A percentile compares a stretch with the other conserved stretches of the same genome.
phyloP scores from a whole-genome alignment of 2,888 invertebrate genomes.

The Drosophila buzzatii region DNA sequence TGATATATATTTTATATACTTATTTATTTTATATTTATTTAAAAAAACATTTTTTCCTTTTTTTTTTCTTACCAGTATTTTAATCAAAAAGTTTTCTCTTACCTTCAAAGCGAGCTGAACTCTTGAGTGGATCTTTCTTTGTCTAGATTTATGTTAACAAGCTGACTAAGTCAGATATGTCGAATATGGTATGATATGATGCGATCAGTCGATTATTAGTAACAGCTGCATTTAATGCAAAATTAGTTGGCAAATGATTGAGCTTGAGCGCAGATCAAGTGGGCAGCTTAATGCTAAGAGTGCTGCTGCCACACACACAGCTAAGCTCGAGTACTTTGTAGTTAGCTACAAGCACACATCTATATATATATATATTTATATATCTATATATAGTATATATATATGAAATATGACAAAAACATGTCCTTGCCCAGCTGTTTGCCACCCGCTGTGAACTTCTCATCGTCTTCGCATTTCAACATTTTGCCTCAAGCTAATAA shows the following conservation, averaged over 20 bases:
- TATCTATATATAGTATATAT: background rate
- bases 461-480: slow-evolving; percentile 40
- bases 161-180: background rate
- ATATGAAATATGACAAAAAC: slow-evolving; percentile 18
- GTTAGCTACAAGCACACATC: too few species aligned
- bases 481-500: slow-evolving; percentile 36
- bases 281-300: background rate
- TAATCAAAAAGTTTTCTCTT: too few species aligned
- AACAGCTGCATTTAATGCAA: background rate
- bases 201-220: background rate
- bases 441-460: slow-evolving; percentile 62
- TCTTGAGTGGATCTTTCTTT: background rate
- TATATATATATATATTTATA: background rate
- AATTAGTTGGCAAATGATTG: background rate
- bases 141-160: too few species aligned
- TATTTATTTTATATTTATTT: too few species aligned
- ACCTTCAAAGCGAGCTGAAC: too few species aligned
- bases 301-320: background rate
- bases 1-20: too few species aligned
- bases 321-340: slow-evolving; percentile 1
- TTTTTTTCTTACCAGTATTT: too few species aligned
- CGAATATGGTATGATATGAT: too few species aligned
- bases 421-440: slow-evolving; percentile 58
- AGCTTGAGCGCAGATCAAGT: slow-evolving; percentile 1
- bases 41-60: too few species aligned